A percentile compares a stretch with the other conserved stretches of the same genome.
phyloP scores from a whole-genome alignment of 2,888 invertebrate genomes.

The Steromphala cineraria region DNA sequence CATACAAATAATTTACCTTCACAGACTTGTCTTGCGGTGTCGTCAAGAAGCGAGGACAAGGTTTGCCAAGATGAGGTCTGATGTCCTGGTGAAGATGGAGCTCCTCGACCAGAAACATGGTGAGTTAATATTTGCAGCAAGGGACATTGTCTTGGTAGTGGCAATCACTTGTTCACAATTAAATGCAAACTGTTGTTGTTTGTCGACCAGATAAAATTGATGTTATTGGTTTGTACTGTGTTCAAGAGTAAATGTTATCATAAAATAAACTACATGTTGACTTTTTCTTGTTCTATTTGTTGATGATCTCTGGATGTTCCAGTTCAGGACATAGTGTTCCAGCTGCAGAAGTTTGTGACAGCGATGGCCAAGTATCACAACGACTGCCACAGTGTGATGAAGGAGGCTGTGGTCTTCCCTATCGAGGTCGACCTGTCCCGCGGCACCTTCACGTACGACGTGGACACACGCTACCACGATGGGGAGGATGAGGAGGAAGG shows the following conservation, averaged over 20 bases:
- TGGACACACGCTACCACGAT: slow-evolving; percentile 71
- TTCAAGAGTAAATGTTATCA: too few species aligned
- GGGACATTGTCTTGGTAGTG: too few species aligned
- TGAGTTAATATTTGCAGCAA: slow-evolving; percentile 47
- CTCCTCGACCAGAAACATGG: slow-evolving; percentile 97
- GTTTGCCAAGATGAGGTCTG: slow-evolving; percentile 85
- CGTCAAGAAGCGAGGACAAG: slow-evolving; percentile 93
- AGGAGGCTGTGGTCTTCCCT: slow-evolving; percentile 87
- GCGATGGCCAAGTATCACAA: slow-evolving; percentile 87
- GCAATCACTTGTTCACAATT: too few species aligned
- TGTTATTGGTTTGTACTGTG: too few species aligned
- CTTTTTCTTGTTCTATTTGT: too few species aligned
- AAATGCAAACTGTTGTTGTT: too few species aligned
- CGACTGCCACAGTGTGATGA: slow-evolving; percentile 85
- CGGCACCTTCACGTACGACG: slow-evolving; percentile 88
- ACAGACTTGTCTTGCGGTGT: slow-evolving; percentile 91
- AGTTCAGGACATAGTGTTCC: slow-evolving; percentile 91
- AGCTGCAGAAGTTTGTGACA: slow-evolving; percentile 85
- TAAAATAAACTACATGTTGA: too few species aligned
- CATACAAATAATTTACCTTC: slow-evolving; percentile 10
- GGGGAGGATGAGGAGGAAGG: slow-evolving; percentile 70
- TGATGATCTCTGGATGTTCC: slow-evolving; percentile 40
- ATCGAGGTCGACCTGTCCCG: slow-evolving; percentile 96
- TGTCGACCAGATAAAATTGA: too few species aligned
- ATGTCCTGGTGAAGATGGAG: slow-evolving; percentile 94